A percentile compares a stretch with the other conserved stretches of the same genome.
Evolutionary conservation across 2,797 vertebrate genomes (phyloP).

Genomic region (Chelidonichthys spinosus): DNA sequence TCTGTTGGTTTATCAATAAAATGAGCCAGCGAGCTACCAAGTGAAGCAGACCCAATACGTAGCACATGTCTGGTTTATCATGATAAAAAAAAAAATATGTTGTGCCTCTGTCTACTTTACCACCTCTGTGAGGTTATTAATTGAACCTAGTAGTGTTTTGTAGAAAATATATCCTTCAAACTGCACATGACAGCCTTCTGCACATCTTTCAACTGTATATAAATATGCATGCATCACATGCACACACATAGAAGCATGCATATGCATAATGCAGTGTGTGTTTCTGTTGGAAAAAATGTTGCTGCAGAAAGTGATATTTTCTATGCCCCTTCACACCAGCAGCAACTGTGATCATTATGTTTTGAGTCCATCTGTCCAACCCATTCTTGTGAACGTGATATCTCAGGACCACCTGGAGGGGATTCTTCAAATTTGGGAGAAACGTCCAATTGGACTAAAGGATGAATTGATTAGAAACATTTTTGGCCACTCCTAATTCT

Average conservation of each 20-base stretch:
- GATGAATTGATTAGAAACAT: too few relatives aligned
- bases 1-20: not conserved
- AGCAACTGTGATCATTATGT: not conserved
- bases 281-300: not conserved
- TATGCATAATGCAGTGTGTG: conserved; percentile 5
- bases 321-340: not conserved
- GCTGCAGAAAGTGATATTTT: not conserved
- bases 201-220: not conserved
- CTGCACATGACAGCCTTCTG: not conserved
- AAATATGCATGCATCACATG: not conserved
- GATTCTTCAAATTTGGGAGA: too few relatives aligned
- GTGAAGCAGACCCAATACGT: not conserved
- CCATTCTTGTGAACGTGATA: not conserved
- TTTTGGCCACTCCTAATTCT: too few relatives aligned
- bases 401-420: not conserved
- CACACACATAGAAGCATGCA: not conserved
- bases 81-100: too few relatives aligned
- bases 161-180: conserved; percentile 3
- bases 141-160: not conserved
- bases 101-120: not conserved
- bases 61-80: not conserved
- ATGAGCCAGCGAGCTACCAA: not conserved
- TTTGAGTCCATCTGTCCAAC: not conserved
- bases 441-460: too few relatives aligned
- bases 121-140: not conserved